Base-by-base conservation (phyloP, 2,113 vertebrate species). In the Etheostoma spectabile region DNA sequence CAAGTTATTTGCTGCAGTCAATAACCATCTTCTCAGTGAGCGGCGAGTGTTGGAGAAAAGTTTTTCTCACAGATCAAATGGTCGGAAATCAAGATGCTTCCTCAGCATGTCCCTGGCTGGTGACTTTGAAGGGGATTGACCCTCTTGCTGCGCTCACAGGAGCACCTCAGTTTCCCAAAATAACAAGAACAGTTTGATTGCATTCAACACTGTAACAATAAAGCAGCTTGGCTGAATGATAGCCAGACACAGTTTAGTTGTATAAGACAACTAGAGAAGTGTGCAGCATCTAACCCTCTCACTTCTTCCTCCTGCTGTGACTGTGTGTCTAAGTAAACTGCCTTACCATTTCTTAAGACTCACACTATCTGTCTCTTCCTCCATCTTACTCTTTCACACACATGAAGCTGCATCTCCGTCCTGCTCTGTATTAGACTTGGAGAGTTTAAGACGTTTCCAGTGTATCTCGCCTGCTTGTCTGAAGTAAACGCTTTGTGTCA, bases 91-190 rank as follows among this genome's bases (percentile, higher is more conserved):
- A 90, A 87, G 90, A 92, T 89, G 88, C 87, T 85, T 93, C 90
- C 91, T 91, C 91, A 88, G 91, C 90, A 86, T 79, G 88, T 87
- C 90, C 84, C 86, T 73, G 77, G 64, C 79, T 83, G 86, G 71
- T 66, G 89, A 88, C 92, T 95, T 94, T 95, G 94, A 94, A 93
- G 92, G 91, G 92, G 92, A 89, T 89, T 77, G 84, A 88, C 88
- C 92, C 85, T 79, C 91, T 90, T 73, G 62, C 92, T 89, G 86
- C 35, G 80, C 86, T 89, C 79, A 74, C 87, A 84, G 74, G 70
- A 62, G 71, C 79, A 74, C 85, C 80, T 86, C 80, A 49, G 61
- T 72, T 77, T 70, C 64, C 80, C 74, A 69, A 86, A 90, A 91
- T 89, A 92, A 90, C 71, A 89, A 84, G 82, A 87, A 80, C 82